Evolutionary conservation across 2,888 invertebrate genomes (phyloP), one percentile per base, ranked within the genome.

Genomic region (Andrena praecox): DNA sequence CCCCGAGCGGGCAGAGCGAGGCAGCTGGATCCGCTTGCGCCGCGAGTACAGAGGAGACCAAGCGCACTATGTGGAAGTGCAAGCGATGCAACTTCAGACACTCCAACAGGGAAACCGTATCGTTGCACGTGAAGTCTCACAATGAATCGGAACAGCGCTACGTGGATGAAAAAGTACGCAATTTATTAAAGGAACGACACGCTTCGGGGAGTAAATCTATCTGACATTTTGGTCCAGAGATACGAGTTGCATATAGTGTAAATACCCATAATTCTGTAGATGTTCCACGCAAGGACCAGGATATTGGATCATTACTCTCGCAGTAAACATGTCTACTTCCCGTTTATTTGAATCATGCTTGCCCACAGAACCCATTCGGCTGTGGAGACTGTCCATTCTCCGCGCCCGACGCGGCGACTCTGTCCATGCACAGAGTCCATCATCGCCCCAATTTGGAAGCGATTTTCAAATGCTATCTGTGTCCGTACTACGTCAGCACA

Each of bases 51-150:
- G 95, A 94, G 90, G 96, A 95, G 90, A 95, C 95, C 59, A 97
- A 97, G 94, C 96, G 96, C 91, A 97, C 97, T 16, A 94, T 97
- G 89, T 98, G 98, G 97, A 97, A 98, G 93, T 99, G 98, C 94
- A 98, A 98, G 94, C 97, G 97, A 92, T 99, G 98, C 94, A 96
- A 97, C 93, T 98, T 97, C 89, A 96, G 96, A 89, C 95, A 96
- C 93, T 94, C 95, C 31, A 96, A 95, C 89, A 95, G 96, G 67
- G 96, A 96, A 73, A 95, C 96, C 29, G 95, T 97, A 1, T 93
- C 96, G 84, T 94, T 95, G 20, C 97, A 97, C 88, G 96, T 97
- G 1, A 96, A 96, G 89, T 95, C 95, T 48, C 96, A 96, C 90
- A 96, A 96, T 88, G 94, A 92, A 27, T 68, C 94, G 84, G 94